Evolutionary conservation across 2,888 invertebrate species (phyloP).

Genomic region (Xylota segnis): DNA sequence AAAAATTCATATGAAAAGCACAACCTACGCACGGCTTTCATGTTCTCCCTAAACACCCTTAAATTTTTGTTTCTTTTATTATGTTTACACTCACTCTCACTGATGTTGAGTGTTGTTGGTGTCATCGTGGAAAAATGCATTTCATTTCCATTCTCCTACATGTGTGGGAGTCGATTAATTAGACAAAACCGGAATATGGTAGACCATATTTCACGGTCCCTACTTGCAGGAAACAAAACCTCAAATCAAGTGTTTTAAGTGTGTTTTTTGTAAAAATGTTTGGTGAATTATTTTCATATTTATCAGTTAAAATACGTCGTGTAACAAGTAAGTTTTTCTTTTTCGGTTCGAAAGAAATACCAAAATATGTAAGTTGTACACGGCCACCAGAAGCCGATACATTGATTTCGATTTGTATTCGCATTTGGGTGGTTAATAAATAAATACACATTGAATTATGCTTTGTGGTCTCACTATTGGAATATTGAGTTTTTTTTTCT

Average conservation of each 20-base stretch:
- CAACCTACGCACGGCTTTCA: conserved; percentile 70
- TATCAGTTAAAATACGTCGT: conserved; percentile 73
- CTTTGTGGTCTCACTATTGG: conserved; percentile 16
- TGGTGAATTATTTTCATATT: conserved; percentile 74
- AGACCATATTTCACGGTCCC: conserved; percentile 11
- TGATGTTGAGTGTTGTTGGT: conserved; percentile 64
- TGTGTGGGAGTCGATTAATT: conserved; percentile 59
- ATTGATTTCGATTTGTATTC: conserved; percentile 12
- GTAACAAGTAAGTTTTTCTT: conserved; percentile 70
- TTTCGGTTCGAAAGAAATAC: conserved; percentile 5
- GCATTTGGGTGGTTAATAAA: conserved; percentile 15
- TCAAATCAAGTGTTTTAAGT: conserved; percentile 25
- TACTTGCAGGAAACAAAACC: conserved; percentile 15
- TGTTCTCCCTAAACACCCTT: conserved; percentile 59
- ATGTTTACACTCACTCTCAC: conserved; percentile 68
- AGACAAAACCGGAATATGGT: conserved; percentile 60
- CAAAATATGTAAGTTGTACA: neutral
- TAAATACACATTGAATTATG: neutral
- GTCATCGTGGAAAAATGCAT: conserved; percentile 65
- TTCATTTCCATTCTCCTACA: conserved; percentile 54
- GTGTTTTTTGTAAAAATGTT: conserved; percentile 69
- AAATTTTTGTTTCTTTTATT: conserved; percentile 23
- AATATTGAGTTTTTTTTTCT: conserved; percentile 48
- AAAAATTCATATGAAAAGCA: conserved; percentile 56
- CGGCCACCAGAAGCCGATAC: conserved; percentile 1